These are phyloP conservation scores for Drosophila percnosoma DNA, from an alignment of 2,888 invertebrate species.

Conservation along the genomic window DNA sequence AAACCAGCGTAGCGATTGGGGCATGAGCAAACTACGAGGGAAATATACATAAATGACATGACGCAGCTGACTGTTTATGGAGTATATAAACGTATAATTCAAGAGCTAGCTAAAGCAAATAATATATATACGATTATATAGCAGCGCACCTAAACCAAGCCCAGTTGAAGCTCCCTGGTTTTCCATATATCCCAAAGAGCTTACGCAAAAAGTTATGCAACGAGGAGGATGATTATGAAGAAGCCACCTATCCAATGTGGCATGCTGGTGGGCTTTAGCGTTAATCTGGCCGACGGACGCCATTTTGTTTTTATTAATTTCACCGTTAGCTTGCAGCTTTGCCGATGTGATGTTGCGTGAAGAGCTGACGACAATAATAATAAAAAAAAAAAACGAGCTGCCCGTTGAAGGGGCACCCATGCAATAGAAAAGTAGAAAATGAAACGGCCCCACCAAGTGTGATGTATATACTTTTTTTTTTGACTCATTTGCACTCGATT, in stretches of 20 bases:
- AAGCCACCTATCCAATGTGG: slow-evolving; percentile 22
- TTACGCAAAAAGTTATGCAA: slow-evolving; percentile 1
- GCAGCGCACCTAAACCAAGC: not conserved
- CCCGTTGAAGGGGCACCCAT: not conserved
- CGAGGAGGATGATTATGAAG: not conserved
- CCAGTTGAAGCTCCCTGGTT: not conserved
- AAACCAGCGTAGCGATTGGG: not conserved
- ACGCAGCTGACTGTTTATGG: not conserved
- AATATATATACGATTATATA: not conserved
- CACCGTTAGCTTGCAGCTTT: slow-evolving; percentile 17
- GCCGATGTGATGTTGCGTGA: slow-evolving; percentile 3
- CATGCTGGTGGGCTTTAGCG: slow-evolving; percentile 36
- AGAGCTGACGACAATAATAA: slow-evolving; percentile 26
- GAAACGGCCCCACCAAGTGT: not conserved
- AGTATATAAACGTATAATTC: not conserved
- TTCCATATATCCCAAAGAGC: not conserved
- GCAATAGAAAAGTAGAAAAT: not conserved
- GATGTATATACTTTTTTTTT: slow-evolving; percentile 21
- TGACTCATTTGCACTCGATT: slow-evolving; percentile 61
- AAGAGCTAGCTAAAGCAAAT: not conserved
- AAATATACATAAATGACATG: too few species aligned
- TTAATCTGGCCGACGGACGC: slow-evolving; percentile 40
- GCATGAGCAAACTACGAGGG: not conserved
- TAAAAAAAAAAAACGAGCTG: slow-evolving; percentile 4
- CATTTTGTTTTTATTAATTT: slow-evolving; percentile 55